phyloP scores from a whole-genome alignment of 2,888 invertebrate genomes.

The Polymixis lichenea region DNA sequence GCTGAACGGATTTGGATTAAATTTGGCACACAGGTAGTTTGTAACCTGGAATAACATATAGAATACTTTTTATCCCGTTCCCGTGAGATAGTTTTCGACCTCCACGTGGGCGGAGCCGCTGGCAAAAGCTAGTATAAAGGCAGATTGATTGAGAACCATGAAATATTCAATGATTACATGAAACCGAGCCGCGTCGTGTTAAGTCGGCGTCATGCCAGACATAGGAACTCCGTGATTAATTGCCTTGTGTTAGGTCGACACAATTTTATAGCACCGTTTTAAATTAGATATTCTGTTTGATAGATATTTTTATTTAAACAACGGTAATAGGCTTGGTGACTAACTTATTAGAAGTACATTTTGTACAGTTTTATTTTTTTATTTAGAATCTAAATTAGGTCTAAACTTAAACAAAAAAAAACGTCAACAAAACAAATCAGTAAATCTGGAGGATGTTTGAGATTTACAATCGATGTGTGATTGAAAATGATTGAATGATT shows the following conservation, averaged over 20 bases:
- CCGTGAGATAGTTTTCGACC: too few species aligned
- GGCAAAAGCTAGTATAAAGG: too few species aligned
- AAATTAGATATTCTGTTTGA: slow-evolving; percentile 34
- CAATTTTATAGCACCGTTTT: slow-evolving; percentile 38
- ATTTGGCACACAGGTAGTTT: too few species aligned
- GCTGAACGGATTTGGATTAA: too few species aligned
- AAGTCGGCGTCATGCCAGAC: slow-evolving; percentile 51
- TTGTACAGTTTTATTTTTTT: background rate
- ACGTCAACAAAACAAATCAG: too few species aligned
- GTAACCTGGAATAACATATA: too few species aligned
- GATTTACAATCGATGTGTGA: background rate
- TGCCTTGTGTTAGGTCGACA: slow-evolving; percentile 31
- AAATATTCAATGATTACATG: slow-evolving; percentile 63
- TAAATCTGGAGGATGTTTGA: background rate
- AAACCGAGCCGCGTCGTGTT: slow-evolving; percentile 43
- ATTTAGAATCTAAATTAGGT: background rate
- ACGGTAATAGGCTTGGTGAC: slow-evolving; percentile 5
- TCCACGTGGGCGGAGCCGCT: too few species aligned
- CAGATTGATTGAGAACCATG: slow-evolving; percentile 57
- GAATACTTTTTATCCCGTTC: too few species aligned
- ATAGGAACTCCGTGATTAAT: slow-evolving; percentile 60
- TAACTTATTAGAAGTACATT: background rate
- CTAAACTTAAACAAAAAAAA: background rate
- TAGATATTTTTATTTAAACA: slow-evolving; percentile 33
- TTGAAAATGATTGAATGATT: too few species aligned